phyloP scores from a whole-genome alignment of 2,888 invertebrate species.

The Cantharis flavilabris region DNA sequence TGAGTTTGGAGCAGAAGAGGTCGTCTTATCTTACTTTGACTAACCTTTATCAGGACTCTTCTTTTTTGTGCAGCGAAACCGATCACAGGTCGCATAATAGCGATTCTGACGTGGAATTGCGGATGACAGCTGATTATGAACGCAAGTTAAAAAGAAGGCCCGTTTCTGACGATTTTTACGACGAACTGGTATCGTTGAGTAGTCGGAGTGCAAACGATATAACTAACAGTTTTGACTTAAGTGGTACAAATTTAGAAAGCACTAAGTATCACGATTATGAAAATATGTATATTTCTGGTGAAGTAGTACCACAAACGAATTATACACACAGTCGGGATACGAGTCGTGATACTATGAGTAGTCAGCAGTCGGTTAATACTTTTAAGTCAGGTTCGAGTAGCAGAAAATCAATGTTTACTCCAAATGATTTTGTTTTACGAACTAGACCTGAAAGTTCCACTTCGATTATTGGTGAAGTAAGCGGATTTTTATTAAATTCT shows the following conservation, averaged over 20 bases:
- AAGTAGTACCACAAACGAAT: slow-evolving; percentile 17
- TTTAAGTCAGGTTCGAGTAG: slow-evolving; percentile 30
- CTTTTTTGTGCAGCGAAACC: slow-evolving; percentile 41
- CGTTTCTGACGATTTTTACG: slow-evolving; percentile 74
- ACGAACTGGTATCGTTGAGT: slow-evolving; percentile 67
- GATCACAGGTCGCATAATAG: slow-evolving; percentile 46
- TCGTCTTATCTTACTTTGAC: neutral
- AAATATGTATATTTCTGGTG: slow-evolving; percentile 43
- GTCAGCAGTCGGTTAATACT: slow-evolving; percentile 26
- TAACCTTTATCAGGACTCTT: slow-evolving; percentile 34
- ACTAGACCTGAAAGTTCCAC: slow-evolving; percentile 46
- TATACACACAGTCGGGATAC: slow-evolving; percentile 33
- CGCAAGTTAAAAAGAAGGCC: slow-evolving; percentile 67
- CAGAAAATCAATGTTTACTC: slow-evolving; percentile 34
- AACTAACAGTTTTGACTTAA: slow-evolving; percentile 65
- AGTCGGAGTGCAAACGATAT: slow-evolving; percentile 61
- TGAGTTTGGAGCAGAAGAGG: neutral
- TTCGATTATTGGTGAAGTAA: slow-evolving; percentile 47
- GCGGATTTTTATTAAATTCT: slow-evolving; percentile 44
- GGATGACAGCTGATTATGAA: slow-evolving; percentile 41
- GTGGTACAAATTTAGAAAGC: neutral
- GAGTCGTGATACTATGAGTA: slow-evolving; percentile 34
- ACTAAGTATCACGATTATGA: slow-evolving; percentile 47
- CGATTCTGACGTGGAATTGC: slow-evolving; percentile 54
- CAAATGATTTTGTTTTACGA: slow-evolving; percentile 44